Evolutionary conservation across 1,140 invertebrate genomes (phyloP).

Genomic region (Caenorhabditis brenneri): DNA sequence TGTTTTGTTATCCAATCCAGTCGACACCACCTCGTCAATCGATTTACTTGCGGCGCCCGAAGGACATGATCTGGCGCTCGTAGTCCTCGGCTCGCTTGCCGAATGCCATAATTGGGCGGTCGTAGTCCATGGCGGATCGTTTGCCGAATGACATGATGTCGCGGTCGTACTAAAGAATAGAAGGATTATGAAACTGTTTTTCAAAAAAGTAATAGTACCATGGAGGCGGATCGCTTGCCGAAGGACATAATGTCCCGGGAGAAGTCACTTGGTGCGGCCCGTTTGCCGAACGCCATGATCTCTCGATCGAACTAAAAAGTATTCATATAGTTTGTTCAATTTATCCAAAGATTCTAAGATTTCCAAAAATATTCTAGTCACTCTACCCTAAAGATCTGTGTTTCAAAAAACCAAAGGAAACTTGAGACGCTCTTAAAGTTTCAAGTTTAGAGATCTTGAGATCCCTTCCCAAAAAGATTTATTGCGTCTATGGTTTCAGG

Average conservation of each 20-base stretch:
- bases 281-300: constrained; percentile 36
- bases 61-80: constrained; percentile 33
- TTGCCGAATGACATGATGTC: constrained; percentile 49
- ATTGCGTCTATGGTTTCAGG: too few species aligned
- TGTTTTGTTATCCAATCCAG: too few species aligned
- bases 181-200: neutral
- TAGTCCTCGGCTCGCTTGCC: constrained; percentile 39
- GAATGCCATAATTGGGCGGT: constrained; percentile 40
- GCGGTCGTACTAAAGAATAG: constrained; percentile 29
- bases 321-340: too few species aligned
- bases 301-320: constrained; percentile 29
- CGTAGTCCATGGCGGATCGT: neutral
- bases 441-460: neutral
- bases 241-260: constrained; percentile 38
- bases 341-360: neutral
- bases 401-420: too few species aligned
- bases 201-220: neutral
- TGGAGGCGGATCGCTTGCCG: constrained; percentile 23
- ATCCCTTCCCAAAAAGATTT: too few species aligned
- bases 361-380: too few species aligned
- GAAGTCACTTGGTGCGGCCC: constrained; percentile 10
- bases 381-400: neutral
- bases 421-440: neutral
- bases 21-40: neutral
- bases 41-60: constrained; percentile 31